phyloP scores from a whole-genome alignment of 2,113 vertebrate genomes.

The Phalacrocorax pelagicus region DNA sequence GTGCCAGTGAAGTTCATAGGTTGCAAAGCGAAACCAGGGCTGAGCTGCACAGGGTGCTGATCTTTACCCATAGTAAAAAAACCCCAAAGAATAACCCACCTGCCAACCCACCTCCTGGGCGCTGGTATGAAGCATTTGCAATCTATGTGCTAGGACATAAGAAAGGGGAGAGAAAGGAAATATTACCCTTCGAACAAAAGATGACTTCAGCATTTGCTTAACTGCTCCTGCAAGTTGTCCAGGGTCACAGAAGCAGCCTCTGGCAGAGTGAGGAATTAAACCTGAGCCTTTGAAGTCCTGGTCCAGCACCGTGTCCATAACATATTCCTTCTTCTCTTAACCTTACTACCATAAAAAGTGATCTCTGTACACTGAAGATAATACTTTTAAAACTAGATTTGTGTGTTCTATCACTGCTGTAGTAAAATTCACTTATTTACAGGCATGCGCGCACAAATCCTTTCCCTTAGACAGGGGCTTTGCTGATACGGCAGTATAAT shows the following conservation, averaged over 20 bases:
- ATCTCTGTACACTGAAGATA: not conserved
- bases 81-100: accelerated
- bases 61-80: not conserved
- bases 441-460: not conserved
- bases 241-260: not conserved
- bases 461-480: conserved; percentile 11
- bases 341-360: not conserved
- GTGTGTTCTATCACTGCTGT: not conserved
- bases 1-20: not conserved
- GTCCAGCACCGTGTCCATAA: not conserved
- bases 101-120: too few relatives aligned
- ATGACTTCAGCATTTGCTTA: not conserved
- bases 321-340: not conserved
- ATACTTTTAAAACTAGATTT: not conserved
- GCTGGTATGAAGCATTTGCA: not conserved
- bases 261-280: not conserved
- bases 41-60: not conserved
- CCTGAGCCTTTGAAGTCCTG: not conserved
- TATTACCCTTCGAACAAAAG: not conserved
- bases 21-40: not conserved
- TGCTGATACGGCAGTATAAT: conserved; percentile 30
- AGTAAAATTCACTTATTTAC: conserved; percentile 31
- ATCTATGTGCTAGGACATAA: not conserved
- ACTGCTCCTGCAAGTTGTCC: not conserved
- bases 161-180: not conserved